A percentile compares a stretch with the other conserved stretches of the same genome.
These are phyloP conservation scores for Frankliniella fusca DNA, from an alignment of 2,888 invertebrate species.

Conservation along the genomic window DNA sequence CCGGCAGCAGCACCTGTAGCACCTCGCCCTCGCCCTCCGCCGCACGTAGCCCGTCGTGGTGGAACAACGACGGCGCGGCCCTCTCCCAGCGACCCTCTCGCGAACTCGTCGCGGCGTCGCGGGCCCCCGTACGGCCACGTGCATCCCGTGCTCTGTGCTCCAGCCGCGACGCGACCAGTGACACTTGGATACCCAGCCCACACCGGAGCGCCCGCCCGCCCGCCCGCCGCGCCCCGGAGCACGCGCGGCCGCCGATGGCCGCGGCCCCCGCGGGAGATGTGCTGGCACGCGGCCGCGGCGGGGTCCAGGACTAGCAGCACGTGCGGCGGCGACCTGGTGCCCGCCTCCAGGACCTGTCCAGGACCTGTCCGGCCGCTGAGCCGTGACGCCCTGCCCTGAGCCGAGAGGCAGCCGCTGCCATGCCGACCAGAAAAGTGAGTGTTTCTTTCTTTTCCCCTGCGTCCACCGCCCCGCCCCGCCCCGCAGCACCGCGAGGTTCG, in stretches of 20 bases:
- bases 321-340: too few species aligned
- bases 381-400: neutral
- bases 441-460: neutral
- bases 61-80: too few species aligned
- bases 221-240: neutral
- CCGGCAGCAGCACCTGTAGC: neutral
- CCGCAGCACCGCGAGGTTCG: too few species aligned
- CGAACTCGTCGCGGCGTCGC: neutral
- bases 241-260: neutral
- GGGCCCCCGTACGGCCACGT: neutral
- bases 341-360: neutral
- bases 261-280: neutral
- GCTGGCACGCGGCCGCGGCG: too few species aligned
- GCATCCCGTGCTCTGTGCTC: too few species aligned
- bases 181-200: too few species aligned
- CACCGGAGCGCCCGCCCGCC: too few species aligned
- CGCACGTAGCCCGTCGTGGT: too few species aligned
- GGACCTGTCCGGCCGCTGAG: neutral
- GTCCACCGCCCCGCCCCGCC: too few species aligned
- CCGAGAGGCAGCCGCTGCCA: neutral
- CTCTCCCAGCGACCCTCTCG: neutral
- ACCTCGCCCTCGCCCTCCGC: neutral
- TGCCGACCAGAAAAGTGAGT: constrained; percentile 12
- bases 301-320: too few species aligned
- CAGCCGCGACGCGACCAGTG: too few species aligned